A percentile compares a stretch with the other conserved stretches of the same genome.
Conservation (phyloP, 2,797 vertebrate genomes). For the Enteromius viviparus region DNA sequence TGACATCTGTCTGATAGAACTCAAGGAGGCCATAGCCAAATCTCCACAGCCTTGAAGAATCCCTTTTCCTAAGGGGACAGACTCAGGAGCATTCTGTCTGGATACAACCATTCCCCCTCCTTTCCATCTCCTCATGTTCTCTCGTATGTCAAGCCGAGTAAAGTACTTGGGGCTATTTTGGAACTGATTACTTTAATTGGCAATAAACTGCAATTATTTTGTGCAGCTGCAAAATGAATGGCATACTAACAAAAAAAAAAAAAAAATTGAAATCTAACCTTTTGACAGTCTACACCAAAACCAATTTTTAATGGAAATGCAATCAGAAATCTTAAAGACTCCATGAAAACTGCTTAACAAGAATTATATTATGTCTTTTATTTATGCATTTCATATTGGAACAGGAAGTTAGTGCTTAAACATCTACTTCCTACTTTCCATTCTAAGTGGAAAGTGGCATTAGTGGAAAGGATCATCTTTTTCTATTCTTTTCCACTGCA, state of each 20-base stretch:
- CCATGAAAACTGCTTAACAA: background rate
- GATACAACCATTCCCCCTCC: constrained; percentile 28
- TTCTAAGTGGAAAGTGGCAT: background rate
- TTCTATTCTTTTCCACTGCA: no score
- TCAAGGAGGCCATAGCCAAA: constrained; percentile 43
- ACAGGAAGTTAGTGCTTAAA: background rate
- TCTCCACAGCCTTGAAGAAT: constrained; percentile 42
- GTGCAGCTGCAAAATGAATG: constrained; percentile 74
- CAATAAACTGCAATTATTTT: constrained; percentile 81
- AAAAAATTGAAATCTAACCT: constrained; percentile 61
- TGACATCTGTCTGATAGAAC: constrained; percentile 69
- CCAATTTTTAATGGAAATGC: constrained; percentile 62
- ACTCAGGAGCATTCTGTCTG: constrained; percentile 16
- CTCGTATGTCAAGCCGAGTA: constrained; percentile 69
- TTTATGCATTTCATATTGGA: background rate
- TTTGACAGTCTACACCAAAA: constrained; percentile 47
- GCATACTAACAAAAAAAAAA: constrained; percentile 65
- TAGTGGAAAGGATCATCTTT: background rate
- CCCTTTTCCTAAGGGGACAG: constrained; percentile 41
- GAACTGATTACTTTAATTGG: constrained; percentile 83
- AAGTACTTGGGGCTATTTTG: constrained; percentile 76
- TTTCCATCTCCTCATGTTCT: constrained; percentile 45
- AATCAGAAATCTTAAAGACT: constrained; percentile 61
- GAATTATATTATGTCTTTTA: background rate
- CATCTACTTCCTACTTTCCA: background rate